Base-by-base conservation (phyloP, 2,888 invertebrate genomes). In the Microctonus hyperodae region DNA sequence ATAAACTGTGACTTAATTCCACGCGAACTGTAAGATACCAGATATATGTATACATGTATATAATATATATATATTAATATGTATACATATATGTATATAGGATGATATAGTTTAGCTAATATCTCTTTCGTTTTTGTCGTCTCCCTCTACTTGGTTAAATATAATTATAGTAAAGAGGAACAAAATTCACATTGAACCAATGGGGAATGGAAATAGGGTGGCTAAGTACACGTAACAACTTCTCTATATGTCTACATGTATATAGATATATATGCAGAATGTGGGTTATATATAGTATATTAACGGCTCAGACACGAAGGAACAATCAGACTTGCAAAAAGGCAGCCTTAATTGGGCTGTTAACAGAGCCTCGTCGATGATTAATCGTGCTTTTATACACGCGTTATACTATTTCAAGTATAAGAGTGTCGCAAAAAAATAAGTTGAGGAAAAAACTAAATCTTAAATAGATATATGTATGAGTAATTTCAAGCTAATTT, bases 271-370 rank as follows among this genome's bases (percentile, higher is more conserved):
- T 35, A 10, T n/a, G 16, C n/a, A 37, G 16, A 7, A 9, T 44
- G 64, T 59, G 65, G 64, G 64, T 58, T 37, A n/a, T 37, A 37
- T 13, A 37, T 37, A 13, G 57, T 33, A 69, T n/a, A 69, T n/a
- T n/a, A n/a, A n/a, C n/a, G n/a, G n/a, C n/a, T 69, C 69, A 68
- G 60, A 65, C 71, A 71, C 73, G 73, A 69, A 73, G 69, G 72
- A 72, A 79, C 80, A 79, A 79, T 79, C 79, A 77, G 79, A 79
- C 79, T 78, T 79, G 79, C 79, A 78, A 79, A 79, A 78, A 73
- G 44, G 73, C 71, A 55, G 65, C 73, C 69, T 75, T 79, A 79
- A 80, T 79, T 80, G 79, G 76, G 71, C 74, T 73, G 75, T 74
- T 76, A 77, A 75, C 72, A 70, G 73, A 67, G 70, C 64, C 64